Evolutionary conservation across 2,113 vertebrate genomes (phyloP).

Genomic region (Benitochromis conjunctus): DNA sequence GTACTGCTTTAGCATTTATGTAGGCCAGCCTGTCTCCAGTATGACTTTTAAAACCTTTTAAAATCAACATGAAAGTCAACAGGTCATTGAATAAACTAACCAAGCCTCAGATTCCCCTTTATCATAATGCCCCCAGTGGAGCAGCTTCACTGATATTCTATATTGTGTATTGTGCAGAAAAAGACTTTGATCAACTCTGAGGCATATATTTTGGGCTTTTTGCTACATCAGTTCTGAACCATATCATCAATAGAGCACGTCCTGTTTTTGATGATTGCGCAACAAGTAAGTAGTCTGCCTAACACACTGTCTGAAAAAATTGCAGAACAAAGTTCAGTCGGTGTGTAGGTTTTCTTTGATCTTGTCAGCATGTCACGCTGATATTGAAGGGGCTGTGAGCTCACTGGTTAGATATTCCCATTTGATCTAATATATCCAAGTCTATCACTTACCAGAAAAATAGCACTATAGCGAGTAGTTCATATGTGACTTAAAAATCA

Average conservation of each 20-base stretch:
- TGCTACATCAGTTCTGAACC: constrained; percentile 32
- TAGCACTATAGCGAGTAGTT: neutral
- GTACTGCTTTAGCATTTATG: neutral
- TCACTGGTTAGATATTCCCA: neutral
- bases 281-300: constrained; percentile 19
- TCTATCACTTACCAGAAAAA: constrained; percentile 1
- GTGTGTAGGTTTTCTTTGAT: constrained; percentile 31
- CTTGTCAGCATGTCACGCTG: constrained; percentile 14
- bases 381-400: constrained; percentile 14
- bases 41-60: neutral
- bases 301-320: neutral
- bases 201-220: constrained; percentile 14
- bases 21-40: neutral
- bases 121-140: neutral
- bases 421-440: constrained; percentile 24
- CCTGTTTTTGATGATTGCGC: constrained; percentile 35
- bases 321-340: constrained; percentile 20
- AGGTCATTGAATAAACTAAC: neutral
- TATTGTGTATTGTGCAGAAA: neutral
- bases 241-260: constrained; percentile 4
- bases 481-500: neutral
- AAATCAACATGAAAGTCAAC: neutral
- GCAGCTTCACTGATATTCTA: neutral
- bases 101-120: neutral
- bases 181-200: constrained; percentile 39